Evolutionary conservation across 1,140 invertebrate genomes (phyloP).

Genomic region (Dreissena polymorpha): DNA sequence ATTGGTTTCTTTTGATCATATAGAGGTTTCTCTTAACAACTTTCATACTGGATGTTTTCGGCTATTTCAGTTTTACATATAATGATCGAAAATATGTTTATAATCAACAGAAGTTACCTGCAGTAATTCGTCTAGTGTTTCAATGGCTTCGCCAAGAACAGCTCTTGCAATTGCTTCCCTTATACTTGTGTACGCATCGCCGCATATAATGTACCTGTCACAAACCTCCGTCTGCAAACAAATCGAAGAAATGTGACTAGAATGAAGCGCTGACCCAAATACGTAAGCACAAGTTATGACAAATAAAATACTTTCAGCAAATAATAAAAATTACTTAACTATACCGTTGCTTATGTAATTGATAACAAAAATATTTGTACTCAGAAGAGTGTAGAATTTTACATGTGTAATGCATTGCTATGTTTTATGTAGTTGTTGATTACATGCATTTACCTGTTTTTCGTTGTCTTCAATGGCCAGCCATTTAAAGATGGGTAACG

Average conservation of each 20-base stretch:
- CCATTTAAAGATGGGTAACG: conserved; percentile 38
- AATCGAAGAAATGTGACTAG: neutral
- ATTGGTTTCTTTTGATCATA: neutral
- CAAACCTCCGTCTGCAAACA: conserved; percentile 54
- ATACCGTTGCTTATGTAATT: neutral
- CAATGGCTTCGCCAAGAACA: conserved; percentile 54
- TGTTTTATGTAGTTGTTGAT: neutral
- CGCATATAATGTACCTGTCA: conserved; percentile 62
- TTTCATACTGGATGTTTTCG: neutral
- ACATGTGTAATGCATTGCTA: neutral
- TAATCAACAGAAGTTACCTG: conserved; percentile 9
- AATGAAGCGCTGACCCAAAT: neutral
- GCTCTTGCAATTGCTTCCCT: conserved; percentile 58
- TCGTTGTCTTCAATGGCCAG: conserved; percentile 48
- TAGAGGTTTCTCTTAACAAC: neutral
- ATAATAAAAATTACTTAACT: neutral
- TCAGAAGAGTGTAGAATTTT: neutral
- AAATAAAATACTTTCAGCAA: no score
- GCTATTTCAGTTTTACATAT: neutral
- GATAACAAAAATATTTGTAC: neutral
- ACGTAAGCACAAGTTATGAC: neutral
- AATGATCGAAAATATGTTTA: neutral
- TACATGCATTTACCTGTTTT: conserved; percentile 17
- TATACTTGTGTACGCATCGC: conserved; percentile 53
- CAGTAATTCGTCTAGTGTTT: conserved; percentile 12